Conservation (phyloP, 2,888 invertebrate species). For the Tetranychus piercei region DNA sequence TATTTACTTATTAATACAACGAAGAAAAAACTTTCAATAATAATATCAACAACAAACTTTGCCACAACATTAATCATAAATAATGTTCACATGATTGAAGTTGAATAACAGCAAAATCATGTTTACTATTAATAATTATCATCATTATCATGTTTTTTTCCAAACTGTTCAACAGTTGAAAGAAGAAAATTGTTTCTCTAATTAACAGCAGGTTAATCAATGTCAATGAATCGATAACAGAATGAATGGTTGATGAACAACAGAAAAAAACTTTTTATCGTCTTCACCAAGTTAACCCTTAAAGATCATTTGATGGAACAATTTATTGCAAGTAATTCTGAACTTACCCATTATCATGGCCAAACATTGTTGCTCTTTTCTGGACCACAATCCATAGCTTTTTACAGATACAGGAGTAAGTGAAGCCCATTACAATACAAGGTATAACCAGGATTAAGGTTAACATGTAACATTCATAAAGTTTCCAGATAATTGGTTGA, state of each 20-base stretch:
- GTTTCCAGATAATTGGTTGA: conserved; percentile 36
- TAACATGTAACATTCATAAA: conserved; percentile 47
- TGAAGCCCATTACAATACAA: conserved; percentile 44
- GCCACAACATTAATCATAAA: no score
- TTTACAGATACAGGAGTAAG: conserved; percentile 46
- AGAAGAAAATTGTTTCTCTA: no score
- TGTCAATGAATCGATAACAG: background rate
- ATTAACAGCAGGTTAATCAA: background rate
- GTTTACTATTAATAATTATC: no score
- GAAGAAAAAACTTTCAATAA: no score
- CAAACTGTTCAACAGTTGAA: no score
- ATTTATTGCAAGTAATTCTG: background rate
- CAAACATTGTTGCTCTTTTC: conserved; percentile 41
- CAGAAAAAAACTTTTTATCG: no score
- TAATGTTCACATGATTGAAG: no score
- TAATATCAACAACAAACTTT: no score
- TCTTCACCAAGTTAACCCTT: background rate
- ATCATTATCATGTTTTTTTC: no score
- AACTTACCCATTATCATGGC: conserved; percentile 21
- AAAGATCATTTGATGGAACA: background rate
- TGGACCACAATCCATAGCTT: conserved; percentile 47
- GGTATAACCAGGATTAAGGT: conserved; percentile 45
- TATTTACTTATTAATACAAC: no score
- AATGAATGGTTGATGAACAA: background rate
- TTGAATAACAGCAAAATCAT: no score